A percentile compares a stretch with the other conserved stretches of the same genome.
Evolutionary conservation across 2,113 vertebrate genomes (phyloP).

Genomic region (Eptesicus fuscus): DNA sequence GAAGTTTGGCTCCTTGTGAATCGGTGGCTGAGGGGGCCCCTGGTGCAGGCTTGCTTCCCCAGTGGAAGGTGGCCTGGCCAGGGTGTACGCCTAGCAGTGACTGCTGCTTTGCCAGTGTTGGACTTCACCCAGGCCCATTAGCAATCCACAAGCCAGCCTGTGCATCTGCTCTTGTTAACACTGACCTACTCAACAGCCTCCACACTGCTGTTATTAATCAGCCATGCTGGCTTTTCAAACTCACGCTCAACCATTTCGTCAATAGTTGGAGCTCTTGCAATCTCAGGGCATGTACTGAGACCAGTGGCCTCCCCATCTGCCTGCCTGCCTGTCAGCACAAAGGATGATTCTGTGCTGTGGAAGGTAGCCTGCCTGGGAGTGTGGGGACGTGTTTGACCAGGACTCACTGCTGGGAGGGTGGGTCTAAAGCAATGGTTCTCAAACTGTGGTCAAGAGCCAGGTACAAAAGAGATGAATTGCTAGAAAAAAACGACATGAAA

Average conservation of each 20-base stretch:
- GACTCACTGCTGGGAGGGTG: background rate
- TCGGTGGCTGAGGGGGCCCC: background rate
- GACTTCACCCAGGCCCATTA: background rate
- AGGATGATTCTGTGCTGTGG: background rate
- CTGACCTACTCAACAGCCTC: background rate
- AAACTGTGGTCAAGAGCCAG: background rate
- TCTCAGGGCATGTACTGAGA: background rate
- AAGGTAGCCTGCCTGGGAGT: background rate
- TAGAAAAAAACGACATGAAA: constrained; percentile 23
- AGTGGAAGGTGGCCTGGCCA: background rate
- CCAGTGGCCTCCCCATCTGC: background rate
- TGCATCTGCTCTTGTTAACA: constrained; percentile 7
- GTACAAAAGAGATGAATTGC: background rate
- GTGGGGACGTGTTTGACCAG: background rate
- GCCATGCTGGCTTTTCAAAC: constrained; percentile 16
- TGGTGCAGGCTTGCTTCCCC: background rate
- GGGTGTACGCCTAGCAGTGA: no score
- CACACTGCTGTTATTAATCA: background rate
- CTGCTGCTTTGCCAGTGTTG: background rate
- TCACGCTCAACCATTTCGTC: background rate
- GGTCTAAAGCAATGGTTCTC: background rate
- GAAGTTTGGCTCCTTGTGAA: background rate
- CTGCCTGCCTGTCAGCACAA: background rate
- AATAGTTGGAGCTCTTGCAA: background rate
- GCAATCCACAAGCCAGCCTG: background rate